phyloP scores from a whole-genome alignment of 2,888 invertebrate genomes.

The Carcina quercana region DNA sequence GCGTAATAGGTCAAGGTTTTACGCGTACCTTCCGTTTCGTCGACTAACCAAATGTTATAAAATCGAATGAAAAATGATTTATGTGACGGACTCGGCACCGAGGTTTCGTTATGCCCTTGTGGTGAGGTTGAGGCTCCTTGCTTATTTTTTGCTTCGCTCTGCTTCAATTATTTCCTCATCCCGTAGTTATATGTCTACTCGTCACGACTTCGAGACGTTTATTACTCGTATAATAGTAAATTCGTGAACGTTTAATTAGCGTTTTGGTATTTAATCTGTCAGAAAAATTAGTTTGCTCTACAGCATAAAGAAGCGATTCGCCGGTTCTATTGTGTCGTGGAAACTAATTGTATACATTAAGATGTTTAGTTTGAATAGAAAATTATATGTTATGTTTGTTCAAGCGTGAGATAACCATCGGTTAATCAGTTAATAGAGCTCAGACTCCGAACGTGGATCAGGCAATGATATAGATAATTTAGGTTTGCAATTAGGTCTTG shows the following conservation, averaged over 20 bases:
- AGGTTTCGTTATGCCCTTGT: conserved; percentile 10
- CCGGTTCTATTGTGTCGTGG: too few relatives aligned
- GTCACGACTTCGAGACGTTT: conserved; percentile 29
- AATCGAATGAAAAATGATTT: neutral
- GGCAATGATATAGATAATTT: too few relatives aligned
- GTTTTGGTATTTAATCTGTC: conserved; percentile 29
- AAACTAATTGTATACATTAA: too few relatives aligned
- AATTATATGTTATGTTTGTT: conserved; percentile 11
- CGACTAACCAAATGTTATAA: too few relatives aligned
- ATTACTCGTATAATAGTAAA: conserved; percentile 30
- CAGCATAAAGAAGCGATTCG: neutral
- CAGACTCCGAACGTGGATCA: too few relatives aligned
- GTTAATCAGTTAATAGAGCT: too few relatives aligned
- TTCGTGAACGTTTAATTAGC: conserved; percentile 45
- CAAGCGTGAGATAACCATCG: conserved; percentile 5
- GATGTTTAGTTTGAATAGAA: conserved; percentile 17
- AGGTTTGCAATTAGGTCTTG: too few relatives aligned
- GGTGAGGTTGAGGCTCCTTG: conserved; percentile 20
- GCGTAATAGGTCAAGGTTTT: too few relatives aligned
- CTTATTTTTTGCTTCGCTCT: conserved; percentile 29
- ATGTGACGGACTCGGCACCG: neutral
- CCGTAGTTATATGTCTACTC: conserved; percentile 14
- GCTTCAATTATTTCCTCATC: conserved; percentile 39
- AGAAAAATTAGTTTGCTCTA: conserved; percentile 4
- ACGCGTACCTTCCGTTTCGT: too few relatives aligned